Conservation (phyloP, 37 sponge, comb jelly and placozoan species). For the Agelas oroides region DNA sequence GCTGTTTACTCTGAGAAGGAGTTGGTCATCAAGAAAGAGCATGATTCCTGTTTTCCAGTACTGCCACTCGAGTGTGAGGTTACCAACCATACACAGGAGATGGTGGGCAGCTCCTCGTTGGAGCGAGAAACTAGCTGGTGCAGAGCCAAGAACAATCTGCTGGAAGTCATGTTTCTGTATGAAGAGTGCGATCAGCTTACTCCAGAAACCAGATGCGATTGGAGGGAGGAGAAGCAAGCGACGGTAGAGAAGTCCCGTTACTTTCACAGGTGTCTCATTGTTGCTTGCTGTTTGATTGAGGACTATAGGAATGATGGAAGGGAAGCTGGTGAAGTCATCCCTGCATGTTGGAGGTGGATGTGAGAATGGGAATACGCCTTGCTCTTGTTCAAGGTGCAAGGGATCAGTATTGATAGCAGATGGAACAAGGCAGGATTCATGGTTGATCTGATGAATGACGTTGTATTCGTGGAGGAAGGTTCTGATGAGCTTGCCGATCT, state of each 20-base stretch:
- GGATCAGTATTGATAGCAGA: constrained; percentile 52
- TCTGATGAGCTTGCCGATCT: constrained; percentile 31
- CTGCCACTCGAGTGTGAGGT: constrained; percentile 35
- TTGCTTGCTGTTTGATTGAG: background rate
- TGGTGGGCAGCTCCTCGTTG: constrained; percentile 13
- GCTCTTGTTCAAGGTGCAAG: background rate
- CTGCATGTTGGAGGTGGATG: background rate
- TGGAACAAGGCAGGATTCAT: constrained; percentile 60
- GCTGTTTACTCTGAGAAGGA: constrained; percentile 59
- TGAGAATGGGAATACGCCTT: constrained; percentile 32
- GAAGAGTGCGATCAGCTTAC: constrained; percentile 69
- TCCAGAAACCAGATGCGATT: constrained; percentile 78
- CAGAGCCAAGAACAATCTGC: constrained; percentile 7
- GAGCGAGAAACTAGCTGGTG: background rate
- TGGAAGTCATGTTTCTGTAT: constrained; percentile 64
- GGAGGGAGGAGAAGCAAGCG: constrained; percentile 62
- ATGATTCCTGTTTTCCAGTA: constrained; percentile 86
- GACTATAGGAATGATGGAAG: background rate
- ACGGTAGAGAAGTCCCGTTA: constrained; percentile 52
- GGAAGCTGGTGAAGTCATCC: background rate
- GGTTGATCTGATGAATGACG: constrained; percentile 57
- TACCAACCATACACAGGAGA: constrained; percentile 40
- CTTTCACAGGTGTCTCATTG: background rate
- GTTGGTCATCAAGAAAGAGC: constrained; percentile 43
- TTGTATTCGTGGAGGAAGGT: constrained; percentile 45